Evolutionary conservation across 2,888 invertebrate genomes (phyloP).

Genomic region (Morinoia aosen): DNA sequence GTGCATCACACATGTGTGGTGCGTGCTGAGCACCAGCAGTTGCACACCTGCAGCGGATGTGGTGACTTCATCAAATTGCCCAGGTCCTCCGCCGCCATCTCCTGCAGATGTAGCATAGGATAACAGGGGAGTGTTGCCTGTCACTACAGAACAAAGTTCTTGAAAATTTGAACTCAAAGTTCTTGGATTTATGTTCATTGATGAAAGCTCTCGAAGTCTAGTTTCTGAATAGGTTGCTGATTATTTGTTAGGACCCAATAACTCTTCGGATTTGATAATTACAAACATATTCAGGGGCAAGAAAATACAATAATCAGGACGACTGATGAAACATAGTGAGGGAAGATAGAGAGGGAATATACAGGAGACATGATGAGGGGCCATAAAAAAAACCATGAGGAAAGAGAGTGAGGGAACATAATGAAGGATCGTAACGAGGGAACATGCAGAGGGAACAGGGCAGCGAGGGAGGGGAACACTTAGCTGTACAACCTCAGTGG

Average conservation of each 20-base stretch:
- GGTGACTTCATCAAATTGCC: background rate
- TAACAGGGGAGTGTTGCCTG: background rate
- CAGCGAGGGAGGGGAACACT: too few relatives aligned
- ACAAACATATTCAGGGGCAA: too few relatives aligned
- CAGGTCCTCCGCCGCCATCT: background rate
- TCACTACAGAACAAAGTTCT: background rate
- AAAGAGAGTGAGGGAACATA: background rate
- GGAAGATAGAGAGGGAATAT: too few relatives aligned
- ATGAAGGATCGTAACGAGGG: background rate
- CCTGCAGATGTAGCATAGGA: background rate
- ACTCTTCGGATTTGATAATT: too few relatives aligned
- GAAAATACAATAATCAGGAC: too few relatives aligned
- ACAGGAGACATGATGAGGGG: too few relatives aligned
- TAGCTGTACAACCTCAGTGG: too few relatives aligned
- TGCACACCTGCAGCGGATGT: background rate
- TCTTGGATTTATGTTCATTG: background rate
- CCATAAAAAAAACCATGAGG: too few relatives aligned
- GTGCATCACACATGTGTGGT: background rate
- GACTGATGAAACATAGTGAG: too few relatives aligned
- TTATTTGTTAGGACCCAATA: too few relatives aligned
- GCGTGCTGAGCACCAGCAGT: background rate
- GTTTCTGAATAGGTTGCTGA: background rate
- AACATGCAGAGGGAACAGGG: background rate
- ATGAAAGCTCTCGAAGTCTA: background rate
- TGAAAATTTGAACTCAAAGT: background rate